Base-by-base conservation (phyloP, 2,888 invertebrate genomes). In the Morpho achilles region DNA sequence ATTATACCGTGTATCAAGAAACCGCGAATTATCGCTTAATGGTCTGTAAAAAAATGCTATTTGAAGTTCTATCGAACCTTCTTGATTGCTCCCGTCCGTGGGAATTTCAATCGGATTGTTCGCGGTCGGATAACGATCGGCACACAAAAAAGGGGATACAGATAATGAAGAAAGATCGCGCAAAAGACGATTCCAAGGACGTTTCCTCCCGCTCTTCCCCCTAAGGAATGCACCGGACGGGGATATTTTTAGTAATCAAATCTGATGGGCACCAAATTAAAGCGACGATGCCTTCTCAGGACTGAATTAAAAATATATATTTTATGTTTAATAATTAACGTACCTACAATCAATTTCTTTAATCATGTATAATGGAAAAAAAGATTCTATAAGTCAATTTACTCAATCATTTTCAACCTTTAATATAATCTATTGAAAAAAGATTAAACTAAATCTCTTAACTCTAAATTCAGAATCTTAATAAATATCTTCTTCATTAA, bases 161-260 rank as follows among this genome's bases (percentile, higher is more conserved):
- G 79, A 80, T 86, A 84, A 86, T 83, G 75, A 82, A 80, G 75
- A 77, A 76, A 73, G 74, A 76, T 76, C 74, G 74, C 75, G 76
- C 73, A 65, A 73, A 71, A 80, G 79, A 77, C 77, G 71, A 73
- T 68, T 71, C 75, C 82, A 84, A 86, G 87, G 86, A 80, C 86
- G 80, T 70, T 63, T 66, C 63, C 56, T 61, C 69, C 65, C 60
- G 56, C 62, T 50, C 53, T 55, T 44, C 66, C 62, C 61, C 60
- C 54, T 60, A 56, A 57, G 80, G 83, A 83, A 86, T 84, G 83
- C 80, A 78, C 75, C 80, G 73, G 73, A 74, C 72, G 64, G 72
- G 1, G 82, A 87, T 88, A 87, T 89, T 88, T 89, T 87, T 88
- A 88, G 84, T 81, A 75, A 82, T 82, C 82, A 77, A 81, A 82